These are phyloP conservation scores for Cataglyphis cursor DNA, from an alignment of 2,888 invertebrate genomes.

Conservation along the genomic window DNA sequence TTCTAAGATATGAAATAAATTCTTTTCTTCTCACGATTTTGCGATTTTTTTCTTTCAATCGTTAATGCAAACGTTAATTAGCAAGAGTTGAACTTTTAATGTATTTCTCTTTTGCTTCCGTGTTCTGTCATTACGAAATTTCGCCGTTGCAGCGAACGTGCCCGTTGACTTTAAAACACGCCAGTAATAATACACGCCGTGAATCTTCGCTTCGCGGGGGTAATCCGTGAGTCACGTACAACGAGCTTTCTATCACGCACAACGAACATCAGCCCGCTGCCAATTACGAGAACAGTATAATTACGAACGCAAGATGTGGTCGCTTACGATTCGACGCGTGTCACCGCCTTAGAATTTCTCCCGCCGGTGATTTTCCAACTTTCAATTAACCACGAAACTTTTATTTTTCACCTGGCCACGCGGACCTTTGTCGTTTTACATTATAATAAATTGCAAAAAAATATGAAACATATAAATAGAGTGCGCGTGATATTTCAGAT, in stretches of 20 bases:
- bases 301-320: constrained; percentile 8
- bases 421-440: background rate
- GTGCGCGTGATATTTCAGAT: background rate
- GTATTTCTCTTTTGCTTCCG: background rate
- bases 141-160: background rate
- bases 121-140: background rate
- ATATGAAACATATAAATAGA: background rate
- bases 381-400: constrained; percentile 38
- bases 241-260: constrained; percentile 66
- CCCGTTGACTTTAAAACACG: constrained; percentile 6
- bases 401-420: background rate
- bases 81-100: constrained; percentile 1
- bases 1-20: background rate
- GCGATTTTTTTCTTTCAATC: background rate
- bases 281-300: constrained; percentile 51
- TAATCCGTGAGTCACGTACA: constrained; percentile 27
- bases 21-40: background rate
- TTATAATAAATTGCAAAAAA: constrained; percentile 3
- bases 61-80: background rate
- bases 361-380: constrained; percentile 21
- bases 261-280: constrained; percentile 26
- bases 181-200: background rate
- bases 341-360: constrained; percentile 17
- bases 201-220: background rate
- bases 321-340: constrained; percentile 58